Evolutionary conservation across 2,797 vertebrate genomes (phyloP).

Genomic region (Eremophila alpestris): DNA sequence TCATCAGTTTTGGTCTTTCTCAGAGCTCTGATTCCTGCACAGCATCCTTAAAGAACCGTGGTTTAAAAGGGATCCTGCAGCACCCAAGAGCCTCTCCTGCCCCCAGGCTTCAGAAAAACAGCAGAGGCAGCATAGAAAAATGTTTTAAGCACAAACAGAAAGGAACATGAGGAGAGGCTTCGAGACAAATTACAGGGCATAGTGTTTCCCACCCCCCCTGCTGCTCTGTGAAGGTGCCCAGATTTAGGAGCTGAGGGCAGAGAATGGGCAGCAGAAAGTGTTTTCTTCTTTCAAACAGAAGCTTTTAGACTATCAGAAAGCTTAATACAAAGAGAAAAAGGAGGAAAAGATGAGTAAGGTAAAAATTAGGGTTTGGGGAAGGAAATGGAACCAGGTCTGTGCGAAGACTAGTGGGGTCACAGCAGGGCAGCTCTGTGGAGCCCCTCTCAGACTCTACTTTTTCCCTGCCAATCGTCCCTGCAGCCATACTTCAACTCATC

Average conservation of each 20-base stretch:
- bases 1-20: neutral
- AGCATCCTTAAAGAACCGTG: neutral
- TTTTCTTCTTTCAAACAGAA: neutral
- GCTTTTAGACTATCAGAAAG: neutral
- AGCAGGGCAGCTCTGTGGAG: neutral
- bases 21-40: neutral
- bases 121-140: neutral
- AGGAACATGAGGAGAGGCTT: neutral
- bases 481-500: neutral
- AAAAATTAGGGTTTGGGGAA: neutral
- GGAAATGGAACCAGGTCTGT: fast-evolving
- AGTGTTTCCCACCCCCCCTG: neutral
- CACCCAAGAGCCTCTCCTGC: neutral
- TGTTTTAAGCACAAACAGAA: neutral
- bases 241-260: neutral
- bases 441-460: neutral
- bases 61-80: neutral
- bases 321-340: neutral
- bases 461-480: neutral
- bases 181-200: neutral
- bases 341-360: neutral
- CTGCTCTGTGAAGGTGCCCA: neutral
- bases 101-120: neutral
- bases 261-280: neutral
- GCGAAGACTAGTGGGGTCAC: neutral